Evolutionary conservation across 2,888 invertebrate species (phyloP).

Genomic region (Odontomyia ornata): DNA sequence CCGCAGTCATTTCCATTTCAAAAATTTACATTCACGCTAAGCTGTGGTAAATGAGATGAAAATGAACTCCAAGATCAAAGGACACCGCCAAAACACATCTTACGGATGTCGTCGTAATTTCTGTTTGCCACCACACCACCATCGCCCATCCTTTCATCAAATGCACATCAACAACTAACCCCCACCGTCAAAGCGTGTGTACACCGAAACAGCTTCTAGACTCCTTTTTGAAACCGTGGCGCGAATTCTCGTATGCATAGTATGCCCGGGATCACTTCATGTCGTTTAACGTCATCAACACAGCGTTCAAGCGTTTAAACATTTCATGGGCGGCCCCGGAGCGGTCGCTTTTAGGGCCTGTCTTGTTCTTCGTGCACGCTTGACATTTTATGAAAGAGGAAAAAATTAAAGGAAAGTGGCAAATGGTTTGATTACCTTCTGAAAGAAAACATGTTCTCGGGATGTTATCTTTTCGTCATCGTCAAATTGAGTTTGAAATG

Average conservation of each 20-base stretch:
- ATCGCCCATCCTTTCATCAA: background rate
- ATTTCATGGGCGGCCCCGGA: slow-evolving; percentile 12
- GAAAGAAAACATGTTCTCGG: slow-evolving; percentile 47
- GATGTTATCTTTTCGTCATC: slow-evolving; percentile 43
- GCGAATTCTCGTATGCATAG: too few relatives aligned
- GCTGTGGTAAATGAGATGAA: slow-evolving; percentile 50
- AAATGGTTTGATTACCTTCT: slow-evolving; percentile 48
- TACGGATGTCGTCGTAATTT: slow-evolving; percentile 42
- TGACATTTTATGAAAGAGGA: slow-evolving; percentile 18
- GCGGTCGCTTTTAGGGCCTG: slow-evolving; percentile 40
- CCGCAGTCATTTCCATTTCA: slow-evolving; percentile 22
- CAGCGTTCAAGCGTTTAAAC: background rate
- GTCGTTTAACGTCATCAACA: slow-evolving; percentile 17
- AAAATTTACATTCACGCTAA: slow-evolving; percentile 12
- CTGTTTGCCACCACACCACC: background rate
- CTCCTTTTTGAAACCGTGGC: too few relatives aligned
- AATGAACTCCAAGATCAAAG: slow-evolving; percentile 49
- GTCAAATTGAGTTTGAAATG: background rate
- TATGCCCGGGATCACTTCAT: slow-evolving; percentile 1
- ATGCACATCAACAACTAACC: background rate
- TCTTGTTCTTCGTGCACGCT: slow-evolving; percentile 1
- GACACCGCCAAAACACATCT: slow-evolving; percentile 44
- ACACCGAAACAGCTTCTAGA: background rate
- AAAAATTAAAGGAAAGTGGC: slow-evolving; percentile 48
- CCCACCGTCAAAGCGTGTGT: background rate